Percentiles rank a stretch among this genome's conserved stretches.
These are phyloP conservation scores for Paratilapia polleni DNA, from an alignment of 2,113 vertebrate genomes.

Conservation along the genomic window DNA sequence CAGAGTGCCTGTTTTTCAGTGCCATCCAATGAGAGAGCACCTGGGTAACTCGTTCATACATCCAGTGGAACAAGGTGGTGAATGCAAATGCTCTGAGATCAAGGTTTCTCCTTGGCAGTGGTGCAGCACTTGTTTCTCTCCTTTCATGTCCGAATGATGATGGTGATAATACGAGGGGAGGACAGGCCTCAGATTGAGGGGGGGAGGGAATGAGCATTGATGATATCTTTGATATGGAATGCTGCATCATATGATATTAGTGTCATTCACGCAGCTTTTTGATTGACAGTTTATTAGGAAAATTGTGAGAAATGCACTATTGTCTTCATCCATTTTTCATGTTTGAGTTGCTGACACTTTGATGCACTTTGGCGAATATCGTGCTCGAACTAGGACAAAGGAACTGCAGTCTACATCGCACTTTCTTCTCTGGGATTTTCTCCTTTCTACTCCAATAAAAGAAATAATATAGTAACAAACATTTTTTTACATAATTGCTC, in stretches of 20 bases:
- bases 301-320: slow-evolving; percentile 55
- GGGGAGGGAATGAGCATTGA: slow-evolving; percentile 36
- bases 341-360: slow-evolving; percentile 58
- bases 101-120: slow-evolving; percentile 72
- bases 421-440: slow-evolving; percentile 6
- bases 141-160: slow-evolving; percentile 74
- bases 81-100: slow-evolving; percentile 75
- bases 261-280: slow-evolving; percentile 55
- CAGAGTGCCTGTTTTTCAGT: slow-evolving; percentile 55
- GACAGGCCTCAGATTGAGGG: slow-evolving; percentile 58
- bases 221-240: slow-evolving; percentile 69
- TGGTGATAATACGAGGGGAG: slow-evolving; percentile 68
- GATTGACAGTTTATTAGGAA: slow-evolving; percentile 70
- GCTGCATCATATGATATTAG: slow-evolving; percentile 69
- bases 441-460: slow-evolving; percentile 26
- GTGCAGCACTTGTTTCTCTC: slow-evolving; percentile 65
- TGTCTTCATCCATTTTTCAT: slow-evolving; percentile 63
- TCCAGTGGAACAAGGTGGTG: slow-evolving; percentile 61
- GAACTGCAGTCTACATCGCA: slow-evolving; percentile 11
- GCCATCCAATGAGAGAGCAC: slow-evolving; percentile 68
- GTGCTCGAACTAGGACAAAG: slow-evolving; percentile 55
- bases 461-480: slow-evolving; percentile 41
- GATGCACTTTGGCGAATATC: slow-evolving; percentile 57
- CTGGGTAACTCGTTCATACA: slow-evolving; percentile 56
- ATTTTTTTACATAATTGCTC: slow-evolving; percentile 35